Percentiles rank a stretch among this genome's conserved stretches.
These are phyloP conservation scores for Drosophila suboccidentalis DNA, from an alignment of 2,888 invertebrate genomes.

Conservation along the genomic window DNA sequence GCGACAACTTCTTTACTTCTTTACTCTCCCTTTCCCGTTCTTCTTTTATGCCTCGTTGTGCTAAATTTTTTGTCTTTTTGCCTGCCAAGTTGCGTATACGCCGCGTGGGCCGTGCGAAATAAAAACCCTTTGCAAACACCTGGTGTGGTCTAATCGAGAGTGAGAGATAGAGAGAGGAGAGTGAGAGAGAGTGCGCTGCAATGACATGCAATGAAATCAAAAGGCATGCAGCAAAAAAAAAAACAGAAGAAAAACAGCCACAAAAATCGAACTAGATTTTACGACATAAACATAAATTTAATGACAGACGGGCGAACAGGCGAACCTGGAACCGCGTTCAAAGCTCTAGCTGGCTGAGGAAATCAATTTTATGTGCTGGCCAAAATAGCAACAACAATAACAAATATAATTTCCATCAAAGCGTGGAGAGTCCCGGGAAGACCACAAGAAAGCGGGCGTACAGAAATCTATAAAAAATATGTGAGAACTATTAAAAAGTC, in stretches of 20 bases:
- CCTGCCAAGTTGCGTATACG: slow-evolving; percentile 55
- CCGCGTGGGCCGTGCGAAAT: slow-evolving; percentile 36
- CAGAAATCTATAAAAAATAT: slow-evolving; percentile 78
- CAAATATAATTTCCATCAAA: slow-evolving; percentile 71
- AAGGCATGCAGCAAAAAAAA: slow-evolving; percentile 50
- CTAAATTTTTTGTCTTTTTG: slow-evolving; percentile 1
- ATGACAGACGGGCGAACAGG: slow-evolving; percentile 66
- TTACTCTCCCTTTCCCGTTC: background rate
- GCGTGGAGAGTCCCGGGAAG: slow-evolving; percentile 22
- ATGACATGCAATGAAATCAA: slow-evolving; percentile 63
- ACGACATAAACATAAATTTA: slow-evolving; percentile 83
- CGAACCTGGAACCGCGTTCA: slow-evolving; percentile 27
- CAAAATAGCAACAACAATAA: slow-evolving; percentile 65
- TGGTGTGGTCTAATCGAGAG: slow-evolving; percentile 64
- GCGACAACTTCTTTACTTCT: slow-evolving; percentile 66
- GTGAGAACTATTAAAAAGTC: slow-evolving; percentile 85
- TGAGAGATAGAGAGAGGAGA: background rate
- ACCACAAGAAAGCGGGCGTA: slow-evolving; percentile 61
- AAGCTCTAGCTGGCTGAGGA: slow-evolving; percentile 47
- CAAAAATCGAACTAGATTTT: slow-evolving; percentile 78
- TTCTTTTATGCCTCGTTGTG: background rate
- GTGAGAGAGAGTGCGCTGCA: slow-evolving; percentile 38
- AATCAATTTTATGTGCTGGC: slow-evolving; percentile 82
- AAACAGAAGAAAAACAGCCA: slow-evolving; percentile 1
- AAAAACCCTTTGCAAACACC: slow-evolving; percentile 67